These are phyloP conservation scores for Stichodactyla helianthus DNA, from an alignment of 64 coral and sea anemone species.

Conservation along the genomic window DNA sequence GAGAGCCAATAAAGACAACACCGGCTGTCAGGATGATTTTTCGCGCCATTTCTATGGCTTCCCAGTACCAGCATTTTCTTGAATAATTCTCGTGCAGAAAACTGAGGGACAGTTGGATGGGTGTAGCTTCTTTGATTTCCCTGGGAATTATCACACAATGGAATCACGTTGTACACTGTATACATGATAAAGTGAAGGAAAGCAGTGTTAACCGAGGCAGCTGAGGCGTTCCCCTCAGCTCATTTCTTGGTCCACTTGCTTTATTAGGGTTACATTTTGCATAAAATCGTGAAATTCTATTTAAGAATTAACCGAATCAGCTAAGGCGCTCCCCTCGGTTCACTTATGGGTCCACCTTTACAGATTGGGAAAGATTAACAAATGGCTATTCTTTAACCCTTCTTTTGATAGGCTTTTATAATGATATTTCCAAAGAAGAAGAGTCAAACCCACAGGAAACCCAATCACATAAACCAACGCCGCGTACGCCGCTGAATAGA, in stretches of 20 bases:
- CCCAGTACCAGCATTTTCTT: constrained; percentile 25
- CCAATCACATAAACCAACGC: background rate
- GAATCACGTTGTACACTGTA: background rate
- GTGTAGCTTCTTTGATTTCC: background rate
- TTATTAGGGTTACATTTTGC: too few species aligned
- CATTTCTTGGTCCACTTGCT: too few species aligned
- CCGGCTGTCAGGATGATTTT: constrained; percentile 29
- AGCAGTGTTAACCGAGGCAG: background rate
- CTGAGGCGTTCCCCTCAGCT: too few species aligned
- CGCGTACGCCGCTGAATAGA: background rate
- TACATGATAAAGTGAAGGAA: background rate
- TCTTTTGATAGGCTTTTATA: background rate
- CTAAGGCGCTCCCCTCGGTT: too few species aligned
- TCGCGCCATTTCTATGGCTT: constrained; percentile 15
- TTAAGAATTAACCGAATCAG: too few species aligned
- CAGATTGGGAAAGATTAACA: background rate
- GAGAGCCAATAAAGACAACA: constrained; percentile 1
- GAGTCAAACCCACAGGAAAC: constrained; percentile 1
- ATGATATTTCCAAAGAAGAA: constrained; percentile 16
- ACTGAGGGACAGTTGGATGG: background rate
- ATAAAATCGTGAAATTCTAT: too few species aligned
- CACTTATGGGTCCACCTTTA: background rate
- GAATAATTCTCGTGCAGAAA: constrained; percentile 41
- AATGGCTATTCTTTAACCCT: background rate
- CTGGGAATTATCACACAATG: background rate